Base-by-base conservation (phyloP, 2,797 vertebrate species). In the Gallinago nigripennis region DNA sequence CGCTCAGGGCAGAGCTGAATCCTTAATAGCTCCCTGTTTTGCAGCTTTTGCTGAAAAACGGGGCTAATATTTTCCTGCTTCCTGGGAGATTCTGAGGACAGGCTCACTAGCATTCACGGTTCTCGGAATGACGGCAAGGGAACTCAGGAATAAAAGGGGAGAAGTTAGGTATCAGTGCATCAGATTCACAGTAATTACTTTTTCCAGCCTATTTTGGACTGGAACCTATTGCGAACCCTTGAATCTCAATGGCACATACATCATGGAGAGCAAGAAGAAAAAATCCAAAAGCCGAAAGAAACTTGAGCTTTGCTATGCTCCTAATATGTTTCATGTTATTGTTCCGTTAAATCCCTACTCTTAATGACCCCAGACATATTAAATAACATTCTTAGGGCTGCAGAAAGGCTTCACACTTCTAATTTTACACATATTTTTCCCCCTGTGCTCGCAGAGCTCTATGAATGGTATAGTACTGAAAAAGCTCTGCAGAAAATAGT, bases 291-390 rank as follows among this genome's bases (percentile, higher is more conserved):
- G 45, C 91, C 72, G 60, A 73, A 91, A 61, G 90, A 81, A 89
- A 92, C 86, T 71, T 54, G 94, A 95, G 82, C 90, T 95, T 66
- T 64, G 83, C 77, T 95, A 56, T 88, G 90, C 90, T 95, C 88
- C 92, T 95, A 91, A 88, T 92, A 77, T 75, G 51, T 94, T 95
- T 95, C 93, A 94, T 90, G 68, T 94, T 95, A 88, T 89, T 95
- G 78, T 96, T 95, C 93, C 50, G 2, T 90, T 92, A 94, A 95
- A 96, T 89, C 94, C 61, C 46, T 82, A 68, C 86, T 90, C 84
- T 92, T 96, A 87, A 88, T 94, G 95, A 97, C 94, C 90, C 71
- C 91, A 90, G 94, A 95, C 71, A 87, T 92, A 94, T 95, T 96
- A 96, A 95, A 93, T 92, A 90, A 86, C 93, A 30, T 90, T 95